phyloP scores from a whole-genome alignment of 2,888 invertebrate species.

The Rhopalosiphum nymphaeae region DNA sequence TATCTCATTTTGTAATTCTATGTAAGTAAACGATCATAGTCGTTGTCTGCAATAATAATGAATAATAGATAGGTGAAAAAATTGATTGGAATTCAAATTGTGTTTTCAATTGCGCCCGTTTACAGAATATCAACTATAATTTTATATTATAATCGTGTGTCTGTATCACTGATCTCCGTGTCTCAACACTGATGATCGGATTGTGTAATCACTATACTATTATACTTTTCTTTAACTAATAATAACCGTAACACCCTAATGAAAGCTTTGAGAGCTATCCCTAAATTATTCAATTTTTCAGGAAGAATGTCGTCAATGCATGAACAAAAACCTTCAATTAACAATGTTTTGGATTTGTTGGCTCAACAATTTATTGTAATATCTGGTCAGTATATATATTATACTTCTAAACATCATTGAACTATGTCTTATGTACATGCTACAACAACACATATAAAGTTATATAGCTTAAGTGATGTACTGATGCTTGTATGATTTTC shows the following conservation, averaged over 20 bases:
- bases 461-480: neutral
- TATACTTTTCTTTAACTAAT: neutral
- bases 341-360: slow-evolving; percentile 87
- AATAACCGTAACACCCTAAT: neutral
- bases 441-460: neutral
- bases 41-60: no score
- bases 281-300: slow-evolving; percentile 66
- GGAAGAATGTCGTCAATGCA: slow-evolving; percentile 69
- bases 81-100: slow-evolving; percentile 7
- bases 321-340: slow-evolving; percentile 75
- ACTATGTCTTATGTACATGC: neutral
- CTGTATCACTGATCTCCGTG: neutral
- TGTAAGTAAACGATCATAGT: slow-evolving; percentile 12
- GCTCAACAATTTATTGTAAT: slow-evolving; percentile 91
- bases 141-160: neutral
- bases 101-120: neutral
- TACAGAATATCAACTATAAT: neutral
- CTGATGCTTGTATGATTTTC: neutral
- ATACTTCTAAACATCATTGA: neutral
- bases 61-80: neutral
- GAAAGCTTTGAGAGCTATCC: neutral
- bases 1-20: neutral
- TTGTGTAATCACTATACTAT: no score
- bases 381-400: slow-evolving; percentile 74
- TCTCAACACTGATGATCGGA: neutral